Evolutionary conservation across 1,140 invertebrate genomes (phyloP).

Genomic region (Heliconius hermathena): DNA sequence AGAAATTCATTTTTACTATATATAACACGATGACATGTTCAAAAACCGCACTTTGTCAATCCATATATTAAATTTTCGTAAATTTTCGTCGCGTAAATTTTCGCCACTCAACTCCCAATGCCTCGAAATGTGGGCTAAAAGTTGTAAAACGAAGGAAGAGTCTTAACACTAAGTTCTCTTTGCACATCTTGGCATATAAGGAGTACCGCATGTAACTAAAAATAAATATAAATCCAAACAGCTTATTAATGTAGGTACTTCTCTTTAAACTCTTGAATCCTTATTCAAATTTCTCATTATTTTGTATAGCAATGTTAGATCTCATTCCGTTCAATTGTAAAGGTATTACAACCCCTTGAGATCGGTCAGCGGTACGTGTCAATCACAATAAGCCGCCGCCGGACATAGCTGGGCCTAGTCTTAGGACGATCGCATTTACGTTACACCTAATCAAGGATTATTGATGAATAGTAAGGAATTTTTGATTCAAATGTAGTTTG

Average conservation of each 20-base stretch:
- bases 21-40: no score
- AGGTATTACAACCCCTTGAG: slow-evolving; percentile 35
- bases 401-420: slow-evolving; percentile 38
- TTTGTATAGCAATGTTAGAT: slow-evolving; percentile 11
- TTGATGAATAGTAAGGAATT: slow-evolving; percentile 37
- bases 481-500: neutral
- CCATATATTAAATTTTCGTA: no score
- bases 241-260: neutral
- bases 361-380: slow-evolving; percentile 33
- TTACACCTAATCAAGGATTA: slow-evolving; percentile 59
- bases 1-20: no score
- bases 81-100: no score
- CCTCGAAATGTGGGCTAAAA: no score
- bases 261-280: neutral
- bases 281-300: slow-evolving; percentile 13
- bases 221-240: no score
- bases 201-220: no score
- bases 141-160: no score
- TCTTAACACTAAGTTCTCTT: no score
- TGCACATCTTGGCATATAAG: no score
- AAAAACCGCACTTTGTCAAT: no score
- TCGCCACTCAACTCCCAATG: no score
- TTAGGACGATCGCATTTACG: slow-evolving; percentile 60
- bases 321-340: slow-evolving; percentile 29
- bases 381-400: slow-evolving; percentile 38